phyloP scores from a whole-genome alignment of 2,797 vertebrate genomes.

The Bradypodion pumilum region DNA sequence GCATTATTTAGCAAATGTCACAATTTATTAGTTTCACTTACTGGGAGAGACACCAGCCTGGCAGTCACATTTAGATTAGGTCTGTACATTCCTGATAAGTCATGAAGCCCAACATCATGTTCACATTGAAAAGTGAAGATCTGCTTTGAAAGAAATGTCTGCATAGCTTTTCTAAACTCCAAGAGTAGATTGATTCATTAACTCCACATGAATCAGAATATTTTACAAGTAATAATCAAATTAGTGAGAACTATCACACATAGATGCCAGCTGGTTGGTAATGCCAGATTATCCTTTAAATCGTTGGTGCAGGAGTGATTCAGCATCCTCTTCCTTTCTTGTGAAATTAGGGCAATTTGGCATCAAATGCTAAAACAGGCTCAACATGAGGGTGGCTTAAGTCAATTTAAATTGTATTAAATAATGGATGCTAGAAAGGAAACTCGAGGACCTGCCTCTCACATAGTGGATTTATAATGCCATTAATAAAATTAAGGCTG shows the following conservation, averaged over 20 bases:
- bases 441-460: neutral
- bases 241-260: constrained; percentile 29
- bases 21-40: too few species aligned
- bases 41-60: too few species aligned
- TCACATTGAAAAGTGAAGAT: constrained; percentile 44
- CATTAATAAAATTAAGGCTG: neutral
- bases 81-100: too few species aligned
- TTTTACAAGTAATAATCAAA: constrained; percentile 22
- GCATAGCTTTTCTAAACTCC: neutral
- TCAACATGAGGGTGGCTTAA: constrained; percentile 11
- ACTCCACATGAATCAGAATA: constrained; percentile 35
- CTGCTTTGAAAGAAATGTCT: constrained; percentile 18
- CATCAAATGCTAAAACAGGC: constrained; percentile 14
- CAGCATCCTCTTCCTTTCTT: neutral
- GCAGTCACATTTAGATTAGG: too few species aligned
- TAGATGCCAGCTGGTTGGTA: constrained; percentile 34
- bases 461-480: constrained; percentile 1
- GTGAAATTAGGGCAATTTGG: neutral
- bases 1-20: neutral
- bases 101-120: neutral
- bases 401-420: constrained; percentile 39
- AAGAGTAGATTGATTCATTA: constrained; percentile 5
- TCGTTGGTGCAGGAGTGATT: constrained; percentile 1
- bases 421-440: constrained; percentile 20
- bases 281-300: constrained; percentile 34